Evolutionary conservation across 2,888 invertebrate genomes (phyloP).

Genomic region (Plusia festucae): DNA sequence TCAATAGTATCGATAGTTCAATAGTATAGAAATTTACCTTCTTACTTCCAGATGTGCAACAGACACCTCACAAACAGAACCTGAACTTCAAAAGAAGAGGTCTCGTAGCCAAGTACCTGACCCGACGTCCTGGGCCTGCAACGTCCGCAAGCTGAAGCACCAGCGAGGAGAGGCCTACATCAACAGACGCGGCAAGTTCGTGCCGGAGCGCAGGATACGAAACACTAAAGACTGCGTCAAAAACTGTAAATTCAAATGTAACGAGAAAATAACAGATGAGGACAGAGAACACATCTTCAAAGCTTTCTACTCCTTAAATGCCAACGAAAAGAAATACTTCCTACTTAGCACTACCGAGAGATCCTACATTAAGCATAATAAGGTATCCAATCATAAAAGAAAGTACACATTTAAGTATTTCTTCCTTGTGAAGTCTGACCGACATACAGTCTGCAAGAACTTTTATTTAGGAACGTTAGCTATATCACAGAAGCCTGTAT

Average conservation of each 20-base stretch:
- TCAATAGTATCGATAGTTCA: no score
- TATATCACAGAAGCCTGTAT: conserved; percentile 85
- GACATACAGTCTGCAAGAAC: conserved; percentile 81
- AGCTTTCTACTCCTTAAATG: conserved; percentile 81
- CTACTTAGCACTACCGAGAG: conserved; percentile 83
- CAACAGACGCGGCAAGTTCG: conserved; percentile 80
- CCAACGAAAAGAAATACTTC: conserved; percentile 84
- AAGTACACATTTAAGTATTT: conserved; percentile 83
- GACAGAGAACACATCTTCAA: conserved; percentile 83
- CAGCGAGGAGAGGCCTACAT: conserved; percentile 84
- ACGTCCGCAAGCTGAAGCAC: conserved; percentile 81
- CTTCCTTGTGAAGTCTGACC: conserved; percentile 76
- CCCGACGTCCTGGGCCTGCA: conserved; percentile 82
- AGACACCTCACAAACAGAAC: conserved; percentile 28
- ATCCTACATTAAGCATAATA: conserved; percentile 71
- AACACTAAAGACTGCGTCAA: conserved; percentile 82
- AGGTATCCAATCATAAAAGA: conserved; percentile 68
- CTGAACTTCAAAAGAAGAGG: conserved; percentile 60
- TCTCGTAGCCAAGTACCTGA: conserved; percentile 73
- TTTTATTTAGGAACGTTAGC: conserved; percentile 84
- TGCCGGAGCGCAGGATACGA: conserved; percentile 76
- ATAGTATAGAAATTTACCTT: no score
- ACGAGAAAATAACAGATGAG: conserved; percentile 76
- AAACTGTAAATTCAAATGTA: conserved; percentile 82
- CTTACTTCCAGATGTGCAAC: conserved; percentile 37